These are phyloP conservation scores for Maniola jurtina DNA, from an alignment of 1,140 invertebrate species.

Conservation along the genomic window DNA sequence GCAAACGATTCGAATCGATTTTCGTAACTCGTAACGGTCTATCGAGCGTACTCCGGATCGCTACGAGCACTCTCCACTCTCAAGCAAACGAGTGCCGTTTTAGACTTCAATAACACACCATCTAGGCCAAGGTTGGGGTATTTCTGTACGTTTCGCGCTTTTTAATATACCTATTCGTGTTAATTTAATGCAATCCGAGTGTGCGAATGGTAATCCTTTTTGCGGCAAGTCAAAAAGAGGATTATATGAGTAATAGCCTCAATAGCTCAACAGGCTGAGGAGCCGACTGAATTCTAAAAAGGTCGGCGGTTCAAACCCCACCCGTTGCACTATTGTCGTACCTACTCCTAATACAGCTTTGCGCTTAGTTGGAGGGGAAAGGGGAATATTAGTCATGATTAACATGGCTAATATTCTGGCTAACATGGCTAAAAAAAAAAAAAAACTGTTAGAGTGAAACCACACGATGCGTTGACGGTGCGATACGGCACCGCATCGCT, in stretches of 20 bases:
- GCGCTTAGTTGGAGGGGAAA: no score
- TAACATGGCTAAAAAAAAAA: no score
- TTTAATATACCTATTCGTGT: slow-evolving; percentile 21
- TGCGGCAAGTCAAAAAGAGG: background rate
- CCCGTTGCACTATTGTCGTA: no score
- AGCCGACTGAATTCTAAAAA: no score
- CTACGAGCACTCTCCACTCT: slow-evolving; percentile 36
- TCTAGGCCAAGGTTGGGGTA: slow-evolving; percentile 50
- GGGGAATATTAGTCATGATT: no score
- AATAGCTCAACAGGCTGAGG: no score
- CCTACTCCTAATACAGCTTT: no score
- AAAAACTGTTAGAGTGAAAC: no score
- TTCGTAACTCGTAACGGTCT: slow-evolving; percentile 41
- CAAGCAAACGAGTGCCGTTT: slow-evolving; percentile 48
- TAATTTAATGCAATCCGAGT: slow-evolving; percentile 8
- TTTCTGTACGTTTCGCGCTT: slow-evolving; percentile 37
- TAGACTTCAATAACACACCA: slow-evolving; percentile 54
- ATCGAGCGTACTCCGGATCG: slow-evolving; percentile 36
- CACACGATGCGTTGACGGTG: no score
- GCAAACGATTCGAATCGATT: slow-evolving; percentile 41
- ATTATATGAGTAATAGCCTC: background rate
- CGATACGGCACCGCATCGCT: no score
- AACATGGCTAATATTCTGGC: no score
- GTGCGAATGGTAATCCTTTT: slow-evolving; percentile 6
- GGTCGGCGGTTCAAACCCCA: no score